These are phyloP conservation scores for Phoenicopterus ruber DNA, from an alignment of 2,113 vertebrate species.

Conservation along the genomic window DNA sequence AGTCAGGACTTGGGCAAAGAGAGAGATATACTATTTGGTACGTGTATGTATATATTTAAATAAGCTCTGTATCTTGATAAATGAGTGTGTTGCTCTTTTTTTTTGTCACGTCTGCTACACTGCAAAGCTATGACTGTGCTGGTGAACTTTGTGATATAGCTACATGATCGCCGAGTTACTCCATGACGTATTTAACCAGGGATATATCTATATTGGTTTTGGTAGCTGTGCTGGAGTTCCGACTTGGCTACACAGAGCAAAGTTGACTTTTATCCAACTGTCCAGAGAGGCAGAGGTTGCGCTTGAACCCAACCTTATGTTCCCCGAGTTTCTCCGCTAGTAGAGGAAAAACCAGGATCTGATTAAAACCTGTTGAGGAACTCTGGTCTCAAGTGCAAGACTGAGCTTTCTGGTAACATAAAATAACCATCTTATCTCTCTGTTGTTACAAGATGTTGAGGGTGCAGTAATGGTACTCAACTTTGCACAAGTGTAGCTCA, in stretches of 20 bases:
- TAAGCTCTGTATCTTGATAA: background rate
- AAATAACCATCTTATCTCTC: background rate
- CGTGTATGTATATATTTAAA: background rate
- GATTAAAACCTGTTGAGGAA: background rate
- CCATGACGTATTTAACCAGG: fast-evolving
- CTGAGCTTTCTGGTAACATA: background rate
- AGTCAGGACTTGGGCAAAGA: background rate
- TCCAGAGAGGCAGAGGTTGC: background rate
- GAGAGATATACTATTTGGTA: background rate
- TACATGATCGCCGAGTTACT: background rate
- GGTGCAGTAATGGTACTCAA: background rate
- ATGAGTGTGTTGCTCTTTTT: background rate
- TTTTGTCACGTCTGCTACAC: background rate
- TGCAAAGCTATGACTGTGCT: background rate
- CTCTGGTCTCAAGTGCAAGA: background rate
- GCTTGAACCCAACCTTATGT: background rate
- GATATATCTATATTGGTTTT: background rate
- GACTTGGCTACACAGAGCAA: background rate
- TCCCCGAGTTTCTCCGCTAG: background rate
- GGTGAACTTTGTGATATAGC: background rate
- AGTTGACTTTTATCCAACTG: background rate
- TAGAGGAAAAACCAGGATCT: background rate
- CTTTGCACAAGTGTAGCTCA: background rate
- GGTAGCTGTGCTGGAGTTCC: background rate
- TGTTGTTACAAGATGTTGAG: background rate